phyloP scores from a whole-genome alignment of 2,113 vertebrate genomes.

The Lamprologus lemairii region DNA sequence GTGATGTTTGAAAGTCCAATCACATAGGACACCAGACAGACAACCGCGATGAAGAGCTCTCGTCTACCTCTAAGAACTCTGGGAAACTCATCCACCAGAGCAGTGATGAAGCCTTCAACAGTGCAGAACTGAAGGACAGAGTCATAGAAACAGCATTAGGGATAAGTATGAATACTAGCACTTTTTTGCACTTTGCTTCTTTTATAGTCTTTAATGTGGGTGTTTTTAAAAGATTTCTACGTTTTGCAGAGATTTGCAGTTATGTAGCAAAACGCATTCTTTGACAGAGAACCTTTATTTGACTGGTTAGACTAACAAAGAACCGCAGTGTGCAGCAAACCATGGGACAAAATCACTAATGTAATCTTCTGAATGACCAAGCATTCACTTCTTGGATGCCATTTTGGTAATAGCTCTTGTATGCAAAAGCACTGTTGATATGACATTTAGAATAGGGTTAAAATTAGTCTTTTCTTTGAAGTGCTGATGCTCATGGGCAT shows the following conservation, averaged over 20 bases:
- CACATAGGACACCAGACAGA: constrained; percentile 90
- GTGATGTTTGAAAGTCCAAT: constrained; percentile 98
- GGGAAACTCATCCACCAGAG: constrained; percentile 94
- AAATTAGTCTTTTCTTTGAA: constrained; percentile 7
- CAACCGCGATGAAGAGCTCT: constrained; percentile 90
- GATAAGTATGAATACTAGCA: not conserved
- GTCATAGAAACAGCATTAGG: not conserved
- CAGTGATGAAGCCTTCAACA: constrained; percentile 96
- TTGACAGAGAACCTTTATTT: not conserved
- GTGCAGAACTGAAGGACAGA: constrained; percentile 86
- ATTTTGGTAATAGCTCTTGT: not conserved
- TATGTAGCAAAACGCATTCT: not conserved
- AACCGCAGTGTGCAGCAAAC: constrained; percentile 5
- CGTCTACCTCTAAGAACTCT: constrained; percentile 79
- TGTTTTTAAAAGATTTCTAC: not conserved
- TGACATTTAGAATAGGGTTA: constrained; percentile 1
- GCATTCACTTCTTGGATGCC: not conserved
- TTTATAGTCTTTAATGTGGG: not conserved
- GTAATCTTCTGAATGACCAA: constrained; percentile 23
- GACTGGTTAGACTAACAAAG: not conserved
- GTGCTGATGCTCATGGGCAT: not conserved
- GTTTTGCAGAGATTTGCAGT: not conserved
- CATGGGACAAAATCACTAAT: constrained; percentile 4
- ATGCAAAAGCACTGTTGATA: not conserved
- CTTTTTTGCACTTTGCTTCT: not conserved